Conservation (phyloP, 1,140 invertebrate genomes). For the Caenorhabditis latens region DNA sequence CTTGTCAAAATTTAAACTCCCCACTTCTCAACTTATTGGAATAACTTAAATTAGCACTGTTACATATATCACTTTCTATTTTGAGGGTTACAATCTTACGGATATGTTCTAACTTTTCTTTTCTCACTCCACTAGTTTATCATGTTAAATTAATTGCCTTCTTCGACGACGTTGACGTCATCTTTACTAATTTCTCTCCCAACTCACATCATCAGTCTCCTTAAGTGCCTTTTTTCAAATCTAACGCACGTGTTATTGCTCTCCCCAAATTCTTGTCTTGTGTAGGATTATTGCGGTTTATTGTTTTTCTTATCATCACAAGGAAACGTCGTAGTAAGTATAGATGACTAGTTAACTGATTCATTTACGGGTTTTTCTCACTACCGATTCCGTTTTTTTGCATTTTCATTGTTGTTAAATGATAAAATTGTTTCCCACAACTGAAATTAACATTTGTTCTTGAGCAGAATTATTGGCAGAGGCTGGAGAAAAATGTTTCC, state of each 20-base stretch:
- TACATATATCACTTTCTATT: constrained; percentile 16
- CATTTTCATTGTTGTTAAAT: constrained; percentile 6
- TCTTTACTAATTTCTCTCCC: not conserved
- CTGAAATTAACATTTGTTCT: too few species aligned
- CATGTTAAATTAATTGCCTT: not conserved
- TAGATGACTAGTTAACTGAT: not conserved
- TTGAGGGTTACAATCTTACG: constrained; percentile 8
- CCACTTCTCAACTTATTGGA: not conserved
- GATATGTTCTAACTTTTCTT: not conserved
- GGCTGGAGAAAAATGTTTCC: constrained; percentile 9
- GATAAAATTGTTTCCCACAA: too few species aligned
- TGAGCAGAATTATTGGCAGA: not conserved
- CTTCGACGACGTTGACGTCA: not conserved
- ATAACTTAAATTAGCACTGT: not conserved
- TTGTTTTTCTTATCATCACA: not conserved
- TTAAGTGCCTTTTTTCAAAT: not conserved
- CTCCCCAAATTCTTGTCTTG: constrained; percentile 24
- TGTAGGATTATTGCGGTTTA: not conserved
- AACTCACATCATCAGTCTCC: too few species aligned
- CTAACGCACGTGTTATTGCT: constrained; percentile 15
- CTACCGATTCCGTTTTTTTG: constrained; percentile 42
- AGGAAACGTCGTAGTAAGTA: not conserved
- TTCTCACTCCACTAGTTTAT: not conserved
- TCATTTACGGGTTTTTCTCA: constrained; percentile 20
- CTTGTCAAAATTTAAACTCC: not conserved